Percentiles rank a stretch among this genome's conserved stretches.
phyloP scores from a whole-genome alignment of 2,888 invertebrate genomes.

The Biston stratarius region DNA sequence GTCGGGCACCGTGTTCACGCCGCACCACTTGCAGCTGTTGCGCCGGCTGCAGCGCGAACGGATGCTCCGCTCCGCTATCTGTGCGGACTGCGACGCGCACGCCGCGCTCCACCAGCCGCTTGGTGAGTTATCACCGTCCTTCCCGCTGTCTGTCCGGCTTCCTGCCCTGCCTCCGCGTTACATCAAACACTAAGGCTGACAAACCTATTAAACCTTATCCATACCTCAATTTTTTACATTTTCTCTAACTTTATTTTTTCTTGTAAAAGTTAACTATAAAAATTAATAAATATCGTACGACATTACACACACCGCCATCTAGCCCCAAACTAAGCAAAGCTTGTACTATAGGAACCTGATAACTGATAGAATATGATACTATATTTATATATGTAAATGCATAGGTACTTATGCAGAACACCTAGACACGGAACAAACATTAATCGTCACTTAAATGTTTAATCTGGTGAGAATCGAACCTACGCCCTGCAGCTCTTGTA shows the following conservation, averaged over 20 bases:
- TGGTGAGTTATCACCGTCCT: conserved; percentile 65
- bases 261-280: too few relatives aligned
- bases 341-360: too few relatives aligned
- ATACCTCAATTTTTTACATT: background rate
- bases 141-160: conserved; percentile 36
- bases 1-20: conserved; percentile 88
- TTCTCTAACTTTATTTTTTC: background rate
- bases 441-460: too few relatives aligned
- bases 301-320: too few relatives aligned
- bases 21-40: conserved; percentile 88
- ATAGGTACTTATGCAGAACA: too few relatives aligned
- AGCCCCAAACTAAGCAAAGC: too few relatives aligned
- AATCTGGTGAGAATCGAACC: too few relatives aligned
- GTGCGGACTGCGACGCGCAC: conserved; percentile 83
- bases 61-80: conserved; percentile 84
- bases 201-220: conserved; percentile 58
- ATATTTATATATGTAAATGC: too few relatives aligned
- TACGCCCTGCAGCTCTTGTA: too few relatives aligned
- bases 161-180: conserved; percentile 1
- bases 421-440: too few relatives aligned
- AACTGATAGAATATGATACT: too few relatives aligned
- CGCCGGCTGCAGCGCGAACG: conserved; percentile 88
- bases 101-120: conserved; percentile 79
- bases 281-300: too few relatives aligned
- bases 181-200: conserved; percentile 5